A percentile compares a stretch with the other conserved stretches of the same genome.
Conservation (phyloP, 2,797 vertebrate genomes). For the Phalloptychus januarius region DNA sequence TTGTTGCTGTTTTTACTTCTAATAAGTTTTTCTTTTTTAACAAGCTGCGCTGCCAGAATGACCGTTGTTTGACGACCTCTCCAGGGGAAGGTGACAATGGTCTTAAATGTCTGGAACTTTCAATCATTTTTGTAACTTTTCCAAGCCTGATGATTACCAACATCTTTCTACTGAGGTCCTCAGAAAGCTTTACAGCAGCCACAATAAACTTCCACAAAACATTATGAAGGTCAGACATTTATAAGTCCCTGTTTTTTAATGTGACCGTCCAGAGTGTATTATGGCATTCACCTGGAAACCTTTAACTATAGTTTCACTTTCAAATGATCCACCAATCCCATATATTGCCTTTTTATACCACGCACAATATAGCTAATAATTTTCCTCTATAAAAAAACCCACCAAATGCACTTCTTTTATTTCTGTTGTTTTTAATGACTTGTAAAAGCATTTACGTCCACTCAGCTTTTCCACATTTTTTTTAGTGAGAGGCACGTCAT, state of each 20-base stretch:
- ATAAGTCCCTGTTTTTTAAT: neutral
- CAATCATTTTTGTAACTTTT: conserved; percentile 9
- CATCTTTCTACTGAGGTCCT: neutral
- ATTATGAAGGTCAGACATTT: neutral
- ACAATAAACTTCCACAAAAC: conserved; percentile 2
- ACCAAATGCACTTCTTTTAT: neutral
- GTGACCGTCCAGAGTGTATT: neutral
- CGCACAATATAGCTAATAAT: neutral
- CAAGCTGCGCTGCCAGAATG: neutral
- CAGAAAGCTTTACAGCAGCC: neutral
- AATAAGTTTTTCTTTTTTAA: neutral
- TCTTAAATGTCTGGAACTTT: neutral
- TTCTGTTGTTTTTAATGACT: neutral
- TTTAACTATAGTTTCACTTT: neutral
- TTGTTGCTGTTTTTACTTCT: neutral
- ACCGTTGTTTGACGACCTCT: neutral
- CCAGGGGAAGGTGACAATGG: neutral
- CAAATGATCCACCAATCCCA: neutral
- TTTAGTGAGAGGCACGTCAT: neutral
- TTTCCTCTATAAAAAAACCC: too few species aligned
- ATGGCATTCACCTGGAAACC: neutral
- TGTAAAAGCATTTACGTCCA: neutral
- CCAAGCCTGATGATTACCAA: conserved; percentile 1
- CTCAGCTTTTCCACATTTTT: neutral
- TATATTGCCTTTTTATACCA: neutral